phyloP scores from a whole-genome alignment of 2,888 invertebrate species.

The Arge pagana region DNA sequence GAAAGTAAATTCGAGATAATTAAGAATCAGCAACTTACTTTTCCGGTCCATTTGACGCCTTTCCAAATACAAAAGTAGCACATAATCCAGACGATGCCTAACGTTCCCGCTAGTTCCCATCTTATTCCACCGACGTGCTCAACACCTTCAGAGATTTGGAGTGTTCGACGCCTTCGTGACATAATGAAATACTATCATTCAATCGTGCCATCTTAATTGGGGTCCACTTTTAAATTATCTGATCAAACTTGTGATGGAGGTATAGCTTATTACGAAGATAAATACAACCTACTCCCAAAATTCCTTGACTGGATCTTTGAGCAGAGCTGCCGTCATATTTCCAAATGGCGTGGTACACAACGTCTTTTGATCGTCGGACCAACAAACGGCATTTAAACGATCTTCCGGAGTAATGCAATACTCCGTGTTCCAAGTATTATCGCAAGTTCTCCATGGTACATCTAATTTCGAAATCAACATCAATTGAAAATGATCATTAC shows the following conservation, averaged over 20 bases:
- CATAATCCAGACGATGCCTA: conserved; percentile 91
- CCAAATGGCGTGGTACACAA: conserved; percentile 68
- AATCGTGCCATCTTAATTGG: background rate
- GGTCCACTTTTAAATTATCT: background rate
- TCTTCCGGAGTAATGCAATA: conserved; percentile 90
- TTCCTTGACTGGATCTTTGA: conserved; percentile 94
- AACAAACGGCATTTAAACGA: conserved; percentile 72
- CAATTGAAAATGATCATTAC: conserved; percentile 1
- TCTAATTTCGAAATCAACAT: conserved; percentile 62
- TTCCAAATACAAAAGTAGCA: conserved; percentile 99
- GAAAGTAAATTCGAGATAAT: too few relatives aligned
- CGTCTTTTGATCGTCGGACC: conserved; percentile 62
- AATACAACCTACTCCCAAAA: conserved; percentile 91
- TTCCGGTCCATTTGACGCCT: conserved; percentile 98
- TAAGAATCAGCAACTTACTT: too few relatives aligned
- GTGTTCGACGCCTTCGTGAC: conserved; percentile 77
- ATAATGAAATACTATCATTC: conserved; percentile 3
- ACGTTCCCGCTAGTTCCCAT: conserved; percentile 92
- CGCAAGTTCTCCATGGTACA: conserved; percentile 92
- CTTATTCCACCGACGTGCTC: conserved; percentile 86
- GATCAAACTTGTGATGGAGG: background rate
- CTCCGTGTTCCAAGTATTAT: conserved; percentile 92
- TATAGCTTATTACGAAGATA: background rate
- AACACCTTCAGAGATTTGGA: conserved; percentile 90
- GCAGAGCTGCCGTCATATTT: conserved; percentile 70